Evolutionary conservation across 1,140 invertebrate genomes (phyloP), one percentile per base, ranked within the genome.

Genomic region (Aphelinus certus): DNA sequence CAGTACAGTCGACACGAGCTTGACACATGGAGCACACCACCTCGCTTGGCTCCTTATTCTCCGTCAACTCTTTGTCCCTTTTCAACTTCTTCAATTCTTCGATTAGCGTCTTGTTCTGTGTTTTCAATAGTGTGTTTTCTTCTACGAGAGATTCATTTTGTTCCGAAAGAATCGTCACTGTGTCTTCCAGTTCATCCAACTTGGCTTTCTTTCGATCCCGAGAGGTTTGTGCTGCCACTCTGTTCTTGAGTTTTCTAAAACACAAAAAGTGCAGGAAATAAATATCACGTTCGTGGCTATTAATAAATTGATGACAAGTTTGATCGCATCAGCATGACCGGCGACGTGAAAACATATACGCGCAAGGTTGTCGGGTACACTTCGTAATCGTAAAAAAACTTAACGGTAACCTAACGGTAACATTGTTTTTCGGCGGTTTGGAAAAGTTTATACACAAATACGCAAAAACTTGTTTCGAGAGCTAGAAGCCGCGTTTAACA

Each of bases 191-290:
- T 79, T 96, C 94, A 75, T 95, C 93, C 90, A 98, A 93, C 83
- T 93, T 93, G 0, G 94, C 94, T 85, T 98, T 98, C 83, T 99
- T 99, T n/a, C 96, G 91, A 86, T 99, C 98, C 67, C 98, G 90
- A 1, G 97, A 98, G 57, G 95, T 97, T 86, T 99, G 97, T n/a
- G 98, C 98, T 55, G 98, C 97, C 10, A 98, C 96, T 81, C 97
- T 90, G 85, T 99, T 99, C 86, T 98, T 99, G 78, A 99, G 84
- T 89, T 99, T 99, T 85, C 97, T 97, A 83, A 67, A 87, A 88
- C 58, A 76, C 42, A 65, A 71, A 64, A 64, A 69, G 4, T 49
- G 26, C n/a, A 68, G 6, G 5, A 10, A 49, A 26, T 58, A 26
- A 26, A 49, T 26, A 26, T 26, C 26, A 26, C 26, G 26, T 26